Evolutionary conservation across 2,797 vertebrate species (phyloP).

Genomic region (Myotis pilosus): DNA sequence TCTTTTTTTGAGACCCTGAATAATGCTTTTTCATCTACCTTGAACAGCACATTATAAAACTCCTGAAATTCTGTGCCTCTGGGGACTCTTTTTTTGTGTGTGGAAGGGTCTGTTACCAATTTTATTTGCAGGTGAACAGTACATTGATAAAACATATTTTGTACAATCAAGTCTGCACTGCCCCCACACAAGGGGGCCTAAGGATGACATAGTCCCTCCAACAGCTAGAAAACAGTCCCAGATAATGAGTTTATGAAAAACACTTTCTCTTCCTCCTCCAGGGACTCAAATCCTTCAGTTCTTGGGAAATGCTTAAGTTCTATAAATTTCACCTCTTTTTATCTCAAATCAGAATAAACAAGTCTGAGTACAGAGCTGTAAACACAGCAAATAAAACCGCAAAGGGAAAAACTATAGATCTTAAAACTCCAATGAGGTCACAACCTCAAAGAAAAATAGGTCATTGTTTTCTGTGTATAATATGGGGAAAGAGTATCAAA

Average conservation of each 20-base stretch:
- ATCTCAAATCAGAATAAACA: background rate
- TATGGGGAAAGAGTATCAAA: background rate
- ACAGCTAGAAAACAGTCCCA: constrained; percentile 14
- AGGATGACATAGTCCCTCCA: constrained; percentile 46
- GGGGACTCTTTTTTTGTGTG: background rate
- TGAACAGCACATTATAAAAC: background rate
- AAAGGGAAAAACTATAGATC: background rate
- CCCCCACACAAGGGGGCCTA: background rate
- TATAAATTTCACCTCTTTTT: background rate
- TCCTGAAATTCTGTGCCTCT: background rate
- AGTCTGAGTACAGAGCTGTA: background rate
- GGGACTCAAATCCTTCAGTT: background rate
- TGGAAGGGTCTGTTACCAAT: constrained; percentile 48
- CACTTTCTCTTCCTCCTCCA: constrained; percentile 51
- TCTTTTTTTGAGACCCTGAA: constrained; percentile 17
- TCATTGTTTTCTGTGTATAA: background rate
- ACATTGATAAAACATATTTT: constrained; percentile 61
- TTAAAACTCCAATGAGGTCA: background rate
- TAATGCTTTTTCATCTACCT: background rate
- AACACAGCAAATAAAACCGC: background rate
- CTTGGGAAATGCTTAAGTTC: background rate
- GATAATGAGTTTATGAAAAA: constrained; percentile 66
- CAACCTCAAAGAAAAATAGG: background rate
- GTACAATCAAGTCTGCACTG: constrained; percentile 51
- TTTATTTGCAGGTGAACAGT: constrained; percentile 75